Conservation (phyloP, 1,140 invertebrate species). For the Pseudomyrmex gracilis region DNA sequence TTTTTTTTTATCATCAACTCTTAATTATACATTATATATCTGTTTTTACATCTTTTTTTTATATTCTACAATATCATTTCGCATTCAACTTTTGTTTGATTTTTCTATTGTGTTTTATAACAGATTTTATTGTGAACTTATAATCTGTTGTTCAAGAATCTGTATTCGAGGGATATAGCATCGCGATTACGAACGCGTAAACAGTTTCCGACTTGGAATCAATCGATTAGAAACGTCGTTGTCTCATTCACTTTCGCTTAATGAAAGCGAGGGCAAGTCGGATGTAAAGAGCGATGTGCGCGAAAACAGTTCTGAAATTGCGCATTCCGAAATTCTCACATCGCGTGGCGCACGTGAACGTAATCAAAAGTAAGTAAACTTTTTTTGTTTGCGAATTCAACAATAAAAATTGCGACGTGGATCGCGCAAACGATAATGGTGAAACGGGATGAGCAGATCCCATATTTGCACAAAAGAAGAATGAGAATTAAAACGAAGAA, state of each 20-base stretch:
- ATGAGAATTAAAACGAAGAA: not conserved
- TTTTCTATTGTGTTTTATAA: slow-evolving; percentile 9
- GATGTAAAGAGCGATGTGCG: slow-evolving; percentile 50
- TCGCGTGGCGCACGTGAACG: not conserved
- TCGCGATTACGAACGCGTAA: slow-evolving; percentile 51
- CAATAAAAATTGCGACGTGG: slow-evolving; percentile 8
- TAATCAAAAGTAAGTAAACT: not conserved
- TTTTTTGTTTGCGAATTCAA: not conserved
- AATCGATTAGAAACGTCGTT: slow-evolving; percentile 79
- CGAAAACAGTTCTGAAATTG: slow-evolving; percentile 16
- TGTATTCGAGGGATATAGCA: not conserved
- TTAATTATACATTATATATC: too few species aligned
- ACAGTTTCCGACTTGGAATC: slow-evolving; percentile 53
- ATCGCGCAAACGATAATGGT: not conserved
- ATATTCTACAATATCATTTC: too few species aligned
- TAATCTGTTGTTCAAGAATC: not conserved
- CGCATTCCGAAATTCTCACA: slow-evolving; percentile 4
- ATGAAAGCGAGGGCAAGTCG: slow-evolving; percentile 78
- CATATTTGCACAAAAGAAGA: not conserved
- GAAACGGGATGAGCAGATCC: not conserved
- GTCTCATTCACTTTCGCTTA: slow-evolving; percentile 84
- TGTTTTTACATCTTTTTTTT: too few species aligned
- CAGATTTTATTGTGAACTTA: not conserved
- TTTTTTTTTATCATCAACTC: too few species aligned
- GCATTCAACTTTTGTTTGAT: not conserved